Evolutionary conservation across 2,113 vertebrate genomes (phyloP), one percentile per base, ranked within the genome.

Genomic region (Tapirus terrestris): DNA sequence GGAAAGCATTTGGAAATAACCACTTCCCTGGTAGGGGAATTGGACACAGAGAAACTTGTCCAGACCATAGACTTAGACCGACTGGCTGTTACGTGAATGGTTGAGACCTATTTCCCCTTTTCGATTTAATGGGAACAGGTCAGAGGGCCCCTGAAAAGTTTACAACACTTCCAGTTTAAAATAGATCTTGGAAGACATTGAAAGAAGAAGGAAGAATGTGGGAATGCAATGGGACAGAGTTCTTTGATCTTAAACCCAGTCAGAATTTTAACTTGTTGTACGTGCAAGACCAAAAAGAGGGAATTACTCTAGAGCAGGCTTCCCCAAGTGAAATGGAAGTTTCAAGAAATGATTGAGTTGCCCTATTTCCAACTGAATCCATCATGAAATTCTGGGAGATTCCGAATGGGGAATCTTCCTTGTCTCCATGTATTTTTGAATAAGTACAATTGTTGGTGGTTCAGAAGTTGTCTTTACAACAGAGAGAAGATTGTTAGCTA

Each of bases 181-280:
- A 97, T 75, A 97, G 73, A 92, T 65, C 36, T 98, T 98, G 98
- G 98, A 99, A 98, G 98, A 96, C 92, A 96, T 63, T 98, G 96
- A 99, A 98, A 99, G 98, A 29, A 89, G 75, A 96, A 97, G 90
- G 63, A 96, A 90, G 96, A 97, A 98, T 97, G 98, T 98, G 98
- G 60, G 97, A 98, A 93, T 82, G 93, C 48, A 94, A 97, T 75
- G 91, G 67, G 97, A 96, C 45, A 86, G 95, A 82, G 36, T 43
- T 96, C 97, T 99, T 98, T 98, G 98, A 99, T 98, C 98, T 95
- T 56, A 79, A 96, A 98, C 77, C 80, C 97, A 92, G 91, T n/a
- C 92, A 95, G 96, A 98, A 99, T 97, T 89, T 95, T 98, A 96
- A 98, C 98, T 98, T 98, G 98, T 98, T 98, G 98, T 97, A 79